A percentile compares a stretch with the other conserved stretches of the same genome.
phyloP scores from a whole-genome alignment of 2,888 invertebrate species.

The Ormyrus pomaceus region DNA sequence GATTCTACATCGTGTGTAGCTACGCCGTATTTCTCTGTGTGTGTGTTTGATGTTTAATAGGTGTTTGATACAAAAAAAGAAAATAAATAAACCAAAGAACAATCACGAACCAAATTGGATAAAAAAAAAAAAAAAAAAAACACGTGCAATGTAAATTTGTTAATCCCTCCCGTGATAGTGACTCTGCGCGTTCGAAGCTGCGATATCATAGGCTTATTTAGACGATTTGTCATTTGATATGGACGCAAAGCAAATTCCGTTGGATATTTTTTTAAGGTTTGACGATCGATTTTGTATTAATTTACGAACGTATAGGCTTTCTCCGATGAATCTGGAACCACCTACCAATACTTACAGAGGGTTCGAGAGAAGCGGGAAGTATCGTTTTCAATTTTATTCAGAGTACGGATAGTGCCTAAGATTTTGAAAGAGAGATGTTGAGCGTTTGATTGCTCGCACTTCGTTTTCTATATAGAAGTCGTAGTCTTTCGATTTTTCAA shows the following conservation, averaged over 20 bases:
- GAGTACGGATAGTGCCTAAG: slow-evolving; percentile 59
- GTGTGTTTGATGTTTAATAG: slow-evolving; percentile 21
- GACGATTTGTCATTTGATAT: slow-evolving; percentile 9
- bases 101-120: slow-evolving; percentile 5
- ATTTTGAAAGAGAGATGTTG: slow-evolving; percentile 30
- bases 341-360: neutral
- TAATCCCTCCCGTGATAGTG: slow-evolving; percentile 43
- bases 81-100: neutral
- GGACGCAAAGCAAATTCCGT: slow-evolving; percentile 14
- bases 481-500: slow-evolving; percentile 41
- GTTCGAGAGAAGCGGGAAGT: neutral
- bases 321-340: neutral
- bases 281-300: slow-evolving; percentile 11
- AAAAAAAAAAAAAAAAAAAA: too few relatives aligned
- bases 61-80: slow-evolving; percentile 11
- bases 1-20: slow-evolving; percentile 53
- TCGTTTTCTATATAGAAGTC: slow-evolving; percentile 36
- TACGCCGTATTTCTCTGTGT: slow-evolving; percentile 36
- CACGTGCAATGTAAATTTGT: slow-evolving; percentile 28
- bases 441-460: slow-evolving; percentile 13
- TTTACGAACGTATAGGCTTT: neutral
- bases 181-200: slow-evolving; percentile 18
- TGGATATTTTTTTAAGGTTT: slow-evolving; percentile 29
- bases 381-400: slow-evolving; percentile 48
- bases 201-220: slow-evolving; percentile 31